A percentile compares a stretch with the other conserved stretches of the same genome.
phyloP scores from a whole-genome alignment of 2,797 vertebrate species.

The Podarcis lilfordi region DNA sequence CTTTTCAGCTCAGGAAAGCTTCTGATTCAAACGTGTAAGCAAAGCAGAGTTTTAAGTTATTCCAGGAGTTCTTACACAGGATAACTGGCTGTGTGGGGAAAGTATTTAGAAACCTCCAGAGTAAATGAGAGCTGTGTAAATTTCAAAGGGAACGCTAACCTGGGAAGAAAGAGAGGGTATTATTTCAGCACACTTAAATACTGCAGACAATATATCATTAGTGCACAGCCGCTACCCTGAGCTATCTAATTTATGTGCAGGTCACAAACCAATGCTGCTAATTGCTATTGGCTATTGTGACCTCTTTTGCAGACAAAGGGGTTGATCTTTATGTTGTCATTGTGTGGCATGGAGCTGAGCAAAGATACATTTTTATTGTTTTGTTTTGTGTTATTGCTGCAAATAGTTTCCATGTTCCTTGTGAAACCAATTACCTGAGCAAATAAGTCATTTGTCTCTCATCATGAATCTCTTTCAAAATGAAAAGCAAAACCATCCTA shows the following conservation, averaged over 20 bases:
- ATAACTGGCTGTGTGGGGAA: background rate
- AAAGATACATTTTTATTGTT: conserved; percentile 36
- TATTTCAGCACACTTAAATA: conserved; percentile 17
- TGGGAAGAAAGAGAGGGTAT: conserved; percentile 20
- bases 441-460: conserved; percentile 29
- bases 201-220: background rate
- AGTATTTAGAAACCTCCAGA: background rate
- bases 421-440: conserved; percentile 52
- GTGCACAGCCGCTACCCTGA: background rate
- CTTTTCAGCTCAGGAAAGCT: background rate
- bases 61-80: background rate
- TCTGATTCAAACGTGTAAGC: background rate
- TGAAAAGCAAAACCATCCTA: background rate
- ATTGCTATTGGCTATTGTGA: conserved; percentile 60
- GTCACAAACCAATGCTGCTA: conserved; percentile 45
- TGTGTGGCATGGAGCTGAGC: conserved; percentile 13
- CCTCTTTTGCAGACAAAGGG: conserved; percentile 51
- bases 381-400: conserved; percentile 50
- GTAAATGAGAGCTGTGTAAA: background rate
- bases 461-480: conserved; percentile 42
- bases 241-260: conserved; percentile 27
- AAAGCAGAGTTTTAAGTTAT: background rate
- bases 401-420: conserved; percentile 41
- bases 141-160: background rate
- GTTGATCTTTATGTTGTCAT: conserved; percentile 35